Evolutionary conservation across 2,888 invertebrate genomes (phyloP), one percentile per base, ranked within the genome.

Genomic region (Spisula subtruncata): DNA sequence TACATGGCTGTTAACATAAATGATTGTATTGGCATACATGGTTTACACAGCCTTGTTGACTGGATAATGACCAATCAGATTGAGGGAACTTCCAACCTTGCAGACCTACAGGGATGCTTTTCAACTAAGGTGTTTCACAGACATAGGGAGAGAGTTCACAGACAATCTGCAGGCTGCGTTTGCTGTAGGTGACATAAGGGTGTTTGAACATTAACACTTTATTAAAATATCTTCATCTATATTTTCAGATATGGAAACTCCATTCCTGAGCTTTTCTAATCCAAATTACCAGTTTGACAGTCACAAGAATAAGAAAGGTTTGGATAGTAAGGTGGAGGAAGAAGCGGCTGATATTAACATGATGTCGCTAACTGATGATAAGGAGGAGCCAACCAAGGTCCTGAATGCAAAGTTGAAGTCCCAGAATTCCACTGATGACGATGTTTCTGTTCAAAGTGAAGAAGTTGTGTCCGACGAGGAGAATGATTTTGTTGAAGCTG

Each of bases 201-300:
- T 51, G 16, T 16, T 16, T 12, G 51, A 51, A 51, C 5, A 51
- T 51, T 51, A 51, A 6, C 5, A 51, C 14, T 16, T 51, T 51
- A 51, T 14, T 14, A 51, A 6, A 51, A 41, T 51, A 16, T 12
- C 10, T 66, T 66, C 25, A 25, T 88, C 80, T 96, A 32, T 88
- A 48, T 84, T 97, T 97, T 79, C 98, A 98, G 98, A 98, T 97
- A 98, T 98, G 97, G 98, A 98, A 97, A 98, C 98, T 93, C 97
- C 95, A 16, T 95, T 98, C 88, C 93, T 96, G 96, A 98, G 98
- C 95, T 98, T 98, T 97, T 98, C 98, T 97, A 98, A 98, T 97
- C 98, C 98, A 46, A 98, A 98, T 97, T 98, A 98, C 97, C 98
- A 98, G 96, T 97, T 98, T 96, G 94, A 95, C 32, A 96, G 95